Conservation (phyloP, 2,797 vertebrate species). For the Pelodytes ibericus region DNA sequence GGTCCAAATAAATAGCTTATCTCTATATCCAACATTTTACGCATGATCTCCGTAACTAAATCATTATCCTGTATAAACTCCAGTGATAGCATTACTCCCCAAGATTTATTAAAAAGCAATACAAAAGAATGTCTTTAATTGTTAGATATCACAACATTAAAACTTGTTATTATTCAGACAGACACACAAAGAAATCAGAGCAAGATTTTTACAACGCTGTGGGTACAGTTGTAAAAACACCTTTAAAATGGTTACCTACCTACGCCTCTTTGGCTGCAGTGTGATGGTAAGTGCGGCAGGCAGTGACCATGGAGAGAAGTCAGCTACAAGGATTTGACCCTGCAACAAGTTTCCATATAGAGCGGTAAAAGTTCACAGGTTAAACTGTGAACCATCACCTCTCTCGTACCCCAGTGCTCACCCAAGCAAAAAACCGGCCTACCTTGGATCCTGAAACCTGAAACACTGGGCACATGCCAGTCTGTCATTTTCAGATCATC, state of each 20-base stretch:
- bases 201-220: slow-evolving; percentile 66
- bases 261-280: slow-evolving; percentile 88
- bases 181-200: slow-evolving; percentile 34
- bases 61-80: no score
- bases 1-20: no score
- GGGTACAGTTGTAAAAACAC: slow-evolving; percentile 71
- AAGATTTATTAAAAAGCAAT: no score
- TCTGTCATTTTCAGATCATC: slow-evolving; percentile 45
- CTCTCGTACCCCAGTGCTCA: slow-evolving; percentile 81
- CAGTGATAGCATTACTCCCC: no score
- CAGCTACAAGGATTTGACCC: slow-evolving; percentile 93
- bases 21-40: no score
- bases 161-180: not conserved
- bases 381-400: slow-evolving; percentile 92
- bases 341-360: slow-evolving; percentile 95
- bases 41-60: no score
- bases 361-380: slow-evolving; percentile 95
- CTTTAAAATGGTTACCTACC: slow-evolving; percentile 88
- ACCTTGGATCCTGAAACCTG: slow-evolving; percentile 35
- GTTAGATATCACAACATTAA: not conserved
- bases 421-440: slow-evolving; percentile 63
- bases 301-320: slow-evolving; percentile 90
- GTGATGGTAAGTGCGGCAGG: slow-evolving; percentile 89
- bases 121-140: not conserved
- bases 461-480: slow-evolving; percentile 38